Base-by-base conservation (phyloP, 2,113 vertebrate genomes). In the Trinectes maculatus region DNA sequence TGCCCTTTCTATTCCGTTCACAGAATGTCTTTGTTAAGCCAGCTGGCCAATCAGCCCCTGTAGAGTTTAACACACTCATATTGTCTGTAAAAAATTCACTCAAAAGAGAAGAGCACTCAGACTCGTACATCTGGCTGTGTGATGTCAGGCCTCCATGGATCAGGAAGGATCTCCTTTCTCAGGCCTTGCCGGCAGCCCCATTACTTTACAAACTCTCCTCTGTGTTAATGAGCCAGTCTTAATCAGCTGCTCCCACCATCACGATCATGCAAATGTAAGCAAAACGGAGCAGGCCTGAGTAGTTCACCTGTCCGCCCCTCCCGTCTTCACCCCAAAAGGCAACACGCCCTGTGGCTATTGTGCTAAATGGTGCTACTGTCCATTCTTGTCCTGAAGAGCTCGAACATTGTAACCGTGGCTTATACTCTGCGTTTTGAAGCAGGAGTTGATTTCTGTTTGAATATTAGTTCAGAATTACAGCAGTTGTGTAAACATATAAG, bases 221-320 rank as follows among this genome's bases (percentile, higher is more conserved):
- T 39, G 13, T 33, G 15, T 9, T 59, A 72, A 81, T 59, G 62
- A 51, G 56, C 43, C 8, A 33, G 18, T 60, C 36, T 72, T 77
- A 46, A 76, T 74, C 24, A 19, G 33, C 39, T 40, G 5, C 13
- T 52, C 34, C n/a, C 36, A 11, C 15, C 3, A 3, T 71, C 16
- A 37, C 57, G 51, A 3, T 36, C 68, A 21, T 37, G 36, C 48
- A 69, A 34, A 51, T n/a, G 10, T 28, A 46, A 18, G 47, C 22
- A 26, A 51, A 60, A 37, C 8, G 12, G 10, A 77, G 33, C 53
- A 22, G 40, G 26, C 57, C 57, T 43, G 53, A 16, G 51, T 52
- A 11, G 8, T 28, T 59, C 19, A 57, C 67, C 61, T 49, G 19
- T 3, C 16, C 19, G 19, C 21, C 34, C 37, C 37, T 37, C 15